phyloP scores from a whole-genome alignment of 2,113 vertebrate species.

The Macaca fascicularis region T2T-MFA8v1.1 NC_088389.1:41936001-41936500 shows the following conservation, averaged over 20 bases:
- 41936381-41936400: conserved; percentile 48
- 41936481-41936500: not conserved
- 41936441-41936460: not conserved
- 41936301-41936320: conserved; percentile 67
- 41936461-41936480: not conserved
- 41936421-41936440: conserved; percentile 47
- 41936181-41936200: not conserved
- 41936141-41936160: not conserved
- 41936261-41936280: conserved; percentile 12
- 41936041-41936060: not conserved
- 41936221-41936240: conserved; percentile 25
- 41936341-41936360: conserved; percentile 64
- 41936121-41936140: not conserved
- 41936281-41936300: conserved; percentile 68
- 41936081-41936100: not conserved
- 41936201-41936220: not conserved
- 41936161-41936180: not conserved
- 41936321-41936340: conserved; percentile 61
- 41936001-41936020: not conserved
- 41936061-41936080: not conserved
- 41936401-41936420: conserved; percentile 12
- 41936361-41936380: conserved; percentile 56
- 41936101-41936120: not conserved
- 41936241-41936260: not conserved
- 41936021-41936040: not conserved